These are phyloP conservation scores for Discoglossus pictus DNA, from an alignment of 2,797 vertebrate species.

Conservation along the genomic window DNA sequence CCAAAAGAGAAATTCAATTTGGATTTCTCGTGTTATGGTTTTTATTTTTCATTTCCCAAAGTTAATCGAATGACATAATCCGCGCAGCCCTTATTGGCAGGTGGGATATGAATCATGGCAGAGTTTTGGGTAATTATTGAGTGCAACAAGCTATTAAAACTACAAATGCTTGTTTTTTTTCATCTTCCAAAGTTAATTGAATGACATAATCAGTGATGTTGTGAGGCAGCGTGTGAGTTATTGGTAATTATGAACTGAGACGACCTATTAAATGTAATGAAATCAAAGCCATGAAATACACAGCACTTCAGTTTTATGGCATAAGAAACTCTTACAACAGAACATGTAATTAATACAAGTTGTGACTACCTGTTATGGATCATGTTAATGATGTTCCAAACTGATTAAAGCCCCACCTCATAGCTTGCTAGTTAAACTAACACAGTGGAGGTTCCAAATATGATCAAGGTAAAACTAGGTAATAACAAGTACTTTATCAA, in stretches of 20 bases:
- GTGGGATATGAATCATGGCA: slow-evolving; percentile 37
- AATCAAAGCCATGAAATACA: slow-evolving; percentile 1
- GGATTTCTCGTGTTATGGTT: slow-evolving; percentile 21
- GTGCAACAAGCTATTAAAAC: slow-evolving; percentile 33
- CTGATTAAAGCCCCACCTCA: too few species aligned
- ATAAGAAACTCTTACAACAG: slow-evolving; percentile 17
- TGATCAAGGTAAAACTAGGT: too few species aligned
- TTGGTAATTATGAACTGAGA: slow-evolving; percentile 32
- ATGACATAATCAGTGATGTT: slow-evolving; percentile 39
- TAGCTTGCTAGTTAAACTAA: too few species aligned
- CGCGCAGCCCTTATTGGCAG: slow-evolving; percentile 49
- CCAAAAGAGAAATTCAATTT: too few species aligned
- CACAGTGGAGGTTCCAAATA: too few species aligned
- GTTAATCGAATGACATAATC: slow-evolving; percentile 43
- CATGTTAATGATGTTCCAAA: slow-evolving; percentile 18
- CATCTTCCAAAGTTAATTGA: slow-evolving; percentile 34
- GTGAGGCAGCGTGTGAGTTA: slow-evolving; percentile 31
- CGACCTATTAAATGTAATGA: slow-evolving; percentile 30
- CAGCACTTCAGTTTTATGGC: slow-evolving; percentile 26
- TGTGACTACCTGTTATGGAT: not conserved
- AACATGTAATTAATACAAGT: slow-evolving; percentile 26
- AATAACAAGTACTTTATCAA: too few species aligned
- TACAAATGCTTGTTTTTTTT: slow-evolving; percentile 28
- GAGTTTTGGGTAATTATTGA: slow-evolving; percentile 43
- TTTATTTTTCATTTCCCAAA: slow-evolving; percentile 48